Evolutionary conservation across 2,113 vertebrate species (phyloP).

Genomic region (Tachycineta bicolor): DNA sequence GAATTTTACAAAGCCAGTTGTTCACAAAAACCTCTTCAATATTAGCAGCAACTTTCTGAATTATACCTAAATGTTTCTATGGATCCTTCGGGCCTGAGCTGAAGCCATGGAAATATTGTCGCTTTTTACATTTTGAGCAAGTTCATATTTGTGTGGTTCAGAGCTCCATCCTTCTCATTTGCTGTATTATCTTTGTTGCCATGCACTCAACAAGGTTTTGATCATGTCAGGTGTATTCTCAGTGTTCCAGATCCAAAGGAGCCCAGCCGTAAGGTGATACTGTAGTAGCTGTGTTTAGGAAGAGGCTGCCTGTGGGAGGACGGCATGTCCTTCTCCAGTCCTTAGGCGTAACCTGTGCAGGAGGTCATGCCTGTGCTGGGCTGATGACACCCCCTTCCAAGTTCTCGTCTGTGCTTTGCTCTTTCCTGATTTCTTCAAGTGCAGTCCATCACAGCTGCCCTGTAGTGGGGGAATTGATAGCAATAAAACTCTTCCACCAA

Average conservation of each 20-base stretch:
- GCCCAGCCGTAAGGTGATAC: background rate
- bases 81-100: background rate
- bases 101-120: background rate
- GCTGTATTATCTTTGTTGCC: background rate
- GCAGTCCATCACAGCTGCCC: background rate
- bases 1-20: background rate
- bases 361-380: background rate
- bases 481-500: background rate
- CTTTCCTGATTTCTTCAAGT: background rate
- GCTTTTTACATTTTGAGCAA: background rate
- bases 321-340: background rate
- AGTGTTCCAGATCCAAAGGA: background rate
- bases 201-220: background rate
- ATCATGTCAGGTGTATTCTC: rapidly evolving
- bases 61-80: background rate
- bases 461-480: no score
- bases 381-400: background rate
- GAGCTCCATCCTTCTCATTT: rapidly evolving
- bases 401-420: rapidly evolving
- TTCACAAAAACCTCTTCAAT: background rate
- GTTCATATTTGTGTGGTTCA: background rate
- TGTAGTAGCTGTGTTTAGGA: rapidly evolving
- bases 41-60: background rate
- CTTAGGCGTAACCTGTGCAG: rapidly evolving
- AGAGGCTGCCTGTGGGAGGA: background rate